Base-by-base conservation (phyloP, 2,113 vertebrate species). In the Tachysurus vachellii region DNA sequence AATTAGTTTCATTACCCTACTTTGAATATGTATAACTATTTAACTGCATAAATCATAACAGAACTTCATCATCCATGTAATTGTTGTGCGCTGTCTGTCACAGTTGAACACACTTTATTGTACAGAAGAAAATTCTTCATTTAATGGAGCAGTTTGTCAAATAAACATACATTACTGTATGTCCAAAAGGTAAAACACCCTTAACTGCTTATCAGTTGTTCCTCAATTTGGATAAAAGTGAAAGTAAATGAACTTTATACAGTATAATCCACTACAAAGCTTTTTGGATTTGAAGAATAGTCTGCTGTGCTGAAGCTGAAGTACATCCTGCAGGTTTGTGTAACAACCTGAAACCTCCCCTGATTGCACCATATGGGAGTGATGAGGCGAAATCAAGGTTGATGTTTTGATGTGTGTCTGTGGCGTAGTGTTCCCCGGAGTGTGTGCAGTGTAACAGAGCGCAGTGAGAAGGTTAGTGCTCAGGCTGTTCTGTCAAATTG, bases 401-500 rank as follows among this genome's bases (percentile, higher is more conserved):
- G 83, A 75, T 73, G 53, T 57, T 85, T 75, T 85, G 68, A 59
- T 56, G 50, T 23, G 23, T 82, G 66, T 80, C 36, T 76, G n/a
- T 31, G 28, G 89, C 82, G 5, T 53, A 62, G 80, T 36, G 57
- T 68, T 54, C 79, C 70, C 66, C 61, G 50, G 84, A 89, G 88
- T 79, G 85, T 82, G 83, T 56, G 62, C n/a, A 23, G 64, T 19
- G 86, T 71, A 90, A 82, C 75, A 54, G 59, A 85, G 86, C 42
- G 88, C 87, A 88, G 82, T 85, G 83, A 82, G 89, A 89, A 89
- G 90, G 91, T 94, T 70, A 86, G 85, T 76, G 89, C 92, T 88
- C 73, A 89, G 89, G 90, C 91, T 89, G 80, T 91, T 90, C 91
- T 91, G 92, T 95, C 94, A 93, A 91, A 83, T 87, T 94, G 94